Conservation (phyloP, 2,797 vertebrate species). For the Cygnus olor region DNA sequence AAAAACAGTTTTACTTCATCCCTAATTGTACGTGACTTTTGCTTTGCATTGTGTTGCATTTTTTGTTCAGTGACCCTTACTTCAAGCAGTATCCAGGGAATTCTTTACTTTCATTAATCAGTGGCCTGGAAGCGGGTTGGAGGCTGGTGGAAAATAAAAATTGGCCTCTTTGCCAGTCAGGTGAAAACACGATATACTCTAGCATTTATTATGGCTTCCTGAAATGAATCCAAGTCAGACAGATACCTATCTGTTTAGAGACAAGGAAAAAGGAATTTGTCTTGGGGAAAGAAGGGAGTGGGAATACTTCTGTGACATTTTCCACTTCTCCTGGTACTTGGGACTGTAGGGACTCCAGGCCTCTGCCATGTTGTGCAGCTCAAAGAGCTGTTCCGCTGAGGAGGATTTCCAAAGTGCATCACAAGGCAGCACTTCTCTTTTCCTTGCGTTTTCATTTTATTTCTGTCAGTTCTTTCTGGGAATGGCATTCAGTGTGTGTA, state of each 20-base stretch:
- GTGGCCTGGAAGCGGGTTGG: neutral
- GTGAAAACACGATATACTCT: neutral
- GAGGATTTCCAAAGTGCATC: neutral
- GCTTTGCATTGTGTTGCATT: neutral
- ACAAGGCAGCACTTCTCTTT: neutral
- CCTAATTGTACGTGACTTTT: neutral
- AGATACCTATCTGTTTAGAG: neutral
- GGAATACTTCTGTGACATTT: neutral
- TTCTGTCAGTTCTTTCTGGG: neutral
- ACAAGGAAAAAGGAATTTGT: neutral
- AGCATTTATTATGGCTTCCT: neutral
- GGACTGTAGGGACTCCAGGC: neutral
- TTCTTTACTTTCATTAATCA: conserved; percentile 9
- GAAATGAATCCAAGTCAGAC: neutral
- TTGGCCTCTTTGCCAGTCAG: neutral
- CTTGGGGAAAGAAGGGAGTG: neutral
- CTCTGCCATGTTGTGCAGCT: neutral
- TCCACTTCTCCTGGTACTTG: neutral
- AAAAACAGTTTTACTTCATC: conserved; percentile 20
- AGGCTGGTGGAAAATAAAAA: neutral
- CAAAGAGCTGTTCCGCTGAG: neutral
- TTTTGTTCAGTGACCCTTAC: neutral
- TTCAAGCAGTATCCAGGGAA: neutral
- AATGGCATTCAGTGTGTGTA: neutral
- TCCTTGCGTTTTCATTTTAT: neutral